Evolutionary conservation across 2,888 invertebrate genomes (phyloP).

Genomic region (Oeneis ivallda): DNA sequence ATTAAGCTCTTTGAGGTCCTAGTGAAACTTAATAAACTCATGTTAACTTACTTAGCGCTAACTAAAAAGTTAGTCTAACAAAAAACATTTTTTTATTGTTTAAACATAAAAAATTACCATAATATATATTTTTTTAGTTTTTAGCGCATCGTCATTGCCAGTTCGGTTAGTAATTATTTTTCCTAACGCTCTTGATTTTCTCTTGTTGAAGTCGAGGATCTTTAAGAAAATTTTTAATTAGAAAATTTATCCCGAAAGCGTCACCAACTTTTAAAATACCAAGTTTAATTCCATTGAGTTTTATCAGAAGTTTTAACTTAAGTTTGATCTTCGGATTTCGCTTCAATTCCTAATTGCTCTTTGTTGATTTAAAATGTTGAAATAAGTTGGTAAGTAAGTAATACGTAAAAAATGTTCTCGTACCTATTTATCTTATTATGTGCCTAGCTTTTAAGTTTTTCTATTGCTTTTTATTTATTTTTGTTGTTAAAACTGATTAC

Average conservation of each 20-base stretch:
- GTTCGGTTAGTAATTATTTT: background rate
- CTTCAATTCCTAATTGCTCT: slow-evolving; percentile 12
- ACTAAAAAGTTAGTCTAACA: too few relatives aligned
- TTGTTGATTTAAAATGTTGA: background rate
- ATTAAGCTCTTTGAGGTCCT: too few relatives aligned
- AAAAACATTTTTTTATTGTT: too few relatives aligned
- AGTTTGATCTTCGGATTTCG: slow-evolving; percentile 10
- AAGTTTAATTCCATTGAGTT: slow-evolving; percentile 18
- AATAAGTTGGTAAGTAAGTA: background rate
- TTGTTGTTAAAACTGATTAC: too few relatives aligned
- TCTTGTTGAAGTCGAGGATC: background rate
- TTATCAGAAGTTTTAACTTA: slow-evolving; percentile 11
- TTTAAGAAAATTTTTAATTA: slow-evolving; percentile 16
- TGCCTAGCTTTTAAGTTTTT: too few relatives aligned
- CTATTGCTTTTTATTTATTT: too few relatives aligned
- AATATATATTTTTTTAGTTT: background rate
- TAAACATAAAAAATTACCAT: too few relatives aligned
- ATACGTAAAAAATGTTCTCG: too few relatives aligned
- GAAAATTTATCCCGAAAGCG: slow-evolving; percentile 18
- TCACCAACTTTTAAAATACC: slow-evolving; percentile 16
- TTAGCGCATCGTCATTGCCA: background rate
- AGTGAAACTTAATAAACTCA: too few relatives aligned
- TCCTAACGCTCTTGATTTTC: background rate
- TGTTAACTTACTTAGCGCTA: too few relatives aligned
- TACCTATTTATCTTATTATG: too few relatives aligned